Evolutionary conservation across 2,888 invertebrate genomes (phyloP).

Genomic region (Quadroppia sp.): DNA sequence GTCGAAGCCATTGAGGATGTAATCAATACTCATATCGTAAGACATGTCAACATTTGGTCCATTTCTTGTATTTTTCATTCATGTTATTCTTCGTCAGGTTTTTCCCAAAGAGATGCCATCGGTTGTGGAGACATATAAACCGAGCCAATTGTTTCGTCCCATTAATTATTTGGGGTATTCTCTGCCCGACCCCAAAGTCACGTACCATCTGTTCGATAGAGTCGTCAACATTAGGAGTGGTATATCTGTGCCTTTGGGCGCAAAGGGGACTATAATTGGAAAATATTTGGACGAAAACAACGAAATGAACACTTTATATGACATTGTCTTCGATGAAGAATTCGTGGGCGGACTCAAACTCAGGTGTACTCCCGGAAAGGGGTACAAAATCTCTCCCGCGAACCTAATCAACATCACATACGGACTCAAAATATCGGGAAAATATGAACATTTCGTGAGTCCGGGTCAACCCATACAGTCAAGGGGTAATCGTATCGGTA

Average conservation of each 20-base stretch:
- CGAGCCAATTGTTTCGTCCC: slow-evolving; percentile 44
- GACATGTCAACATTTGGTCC: slow-evolving; percentile 39
- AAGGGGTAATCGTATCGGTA: background rate
- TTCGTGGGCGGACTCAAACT: slow-evolving; percentile 62
- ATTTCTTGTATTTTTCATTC: background rate
- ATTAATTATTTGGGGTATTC: slow-evolving; percentile 53
- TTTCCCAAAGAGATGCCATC: slow-evolving; percentile 19
- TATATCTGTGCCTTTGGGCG: slow-evolving; percentile 73
- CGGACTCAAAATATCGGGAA: slow-evolving; percentile 54
- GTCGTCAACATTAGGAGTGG: slow-evolving; percentile 71
- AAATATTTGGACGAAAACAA: slow-evolving; percentile 49
- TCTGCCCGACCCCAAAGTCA: slow-evolving; percentile 65
- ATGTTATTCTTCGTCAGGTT: background rate
- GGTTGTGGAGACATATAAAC: slow-evolving; percentile 18
- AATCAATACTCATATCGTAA: slow-evolving; percentile 53
- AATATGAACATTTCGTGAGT: slow-evolving; percentile 14
- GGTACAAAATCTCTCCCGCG: slow-evolving; percentile 45
- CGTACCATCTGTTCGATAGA: slow-evolving; percentile 72
- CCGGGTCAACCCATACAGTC: slow-evolving; percentile 38
- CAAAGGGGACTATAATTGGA: slow-evolving; percentile 78
- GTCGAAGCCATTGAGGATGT: slow-evolving; percentile 59
- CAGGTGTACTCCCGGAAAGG: slow-evolving; percentile 51
- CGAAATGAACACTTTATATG: slow-evolving; percentile 58
- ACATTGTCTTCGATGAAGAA: slow-evolving; percentile 73
- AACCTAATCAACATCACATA: slow-evolving; percentile 61